A percentile compares a stretch with the other conserved stretches of the same genome.
Evolutionary conservation across 2,888 invertebrate genomes (phyloP).

Genomic region (Ditula angustiorana): DNA sequence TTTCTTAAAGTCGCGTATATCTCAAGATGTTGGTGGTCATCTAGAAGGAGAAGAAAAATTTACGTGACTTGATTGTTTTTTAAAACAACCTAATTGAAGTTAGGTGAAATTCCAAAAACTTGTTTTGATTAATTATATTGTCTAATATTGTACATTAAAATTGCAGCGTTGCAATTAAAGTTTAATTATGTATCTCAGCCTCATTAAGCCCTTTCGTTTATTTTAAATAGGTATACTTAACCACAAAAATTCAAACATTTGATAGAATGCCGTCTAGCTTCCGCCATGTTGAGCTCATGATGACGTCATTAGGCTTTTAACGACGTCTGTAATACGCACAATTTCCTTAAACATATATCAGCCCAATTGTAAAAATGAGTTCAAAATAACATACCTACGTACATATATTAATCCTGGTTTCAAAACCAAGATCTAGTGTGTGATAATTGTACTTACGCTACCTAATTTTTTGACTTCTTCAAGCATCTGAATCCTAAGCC

Average conservation of each 20-base stretch:
- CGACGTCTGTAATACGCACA: too few relatives aligned
- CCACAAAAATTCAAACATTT: neutral
- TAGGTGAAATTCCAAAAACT: neutral
- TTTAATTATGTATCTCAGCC: neutral
- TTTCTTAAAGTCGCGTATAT: too few relatives aligned
- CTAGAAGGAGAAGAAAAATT: constrained; percentile 75
- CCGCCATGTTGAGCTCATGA: neutral
- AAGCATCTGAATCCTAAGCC: too few relatives aligned
- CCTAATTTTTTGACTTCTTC: too few relatives aligned
- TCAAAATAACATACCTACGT: too few relatives aligned
- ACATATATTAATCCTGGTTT: too few relatives aligned
- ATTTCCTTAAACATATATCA: too few relatives aligned
- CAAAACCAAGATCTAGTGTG: too few relatives aligned
- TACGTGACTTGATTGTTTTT: constrained; percentile 36
- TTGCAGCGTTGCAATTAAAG: neutral
- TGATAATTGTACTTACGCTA: too few relatives aligned
- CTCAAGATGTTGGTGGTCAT: too few relatives aligned
- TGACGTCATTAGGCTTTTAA: neutral
- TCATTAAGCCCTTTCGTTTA: neutral
- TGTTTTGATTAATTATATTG: neutral
- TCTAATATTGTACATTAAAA: neutral
- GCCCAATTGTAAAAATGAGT: too few relatives aligned
- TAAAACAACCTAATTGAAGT: neutral
- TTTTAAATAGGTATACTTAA: neutral
- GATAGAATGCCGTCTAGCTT: neutral